Conservation (phyloP, 2,113 vertebrate species). For the Dasyornis broadbenti region DNA sequence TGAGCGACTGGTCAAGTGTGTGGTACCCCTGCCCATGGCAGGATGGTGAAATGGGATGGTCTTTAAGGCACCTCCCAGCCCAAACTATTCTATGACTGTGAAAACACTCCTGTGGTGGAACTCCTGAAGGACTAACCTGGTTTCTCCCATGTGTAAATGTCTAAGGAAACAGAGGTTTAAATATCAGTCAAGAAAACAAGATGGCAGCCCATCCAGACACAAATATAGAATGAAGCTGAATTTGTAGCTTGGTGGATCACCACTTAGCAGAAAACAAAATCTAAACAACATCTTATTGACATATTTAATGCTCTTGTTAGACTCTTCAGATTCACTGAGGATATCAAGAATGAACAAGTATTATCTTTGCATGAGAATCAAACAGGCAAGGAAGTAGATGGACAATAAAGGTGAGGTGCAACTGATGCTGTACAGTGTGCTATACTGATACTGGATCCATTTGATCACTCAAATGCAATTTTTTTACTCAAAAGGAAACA, state of each 20-base stretch:
- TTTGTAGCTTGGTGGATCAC: neutral
- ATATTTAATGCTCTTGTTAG: neutral
- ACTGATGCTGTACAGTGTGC: neutral
- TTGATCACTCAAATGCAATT: neutral
- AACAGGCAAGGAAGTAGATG: neutral
- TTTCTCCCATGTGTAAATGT: neutral
- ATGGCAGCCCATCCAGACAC: neutral
- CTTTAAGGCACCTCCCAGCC: neutral
- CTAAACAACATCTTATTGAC: neutral
- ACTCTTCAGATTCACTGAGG: neutral
- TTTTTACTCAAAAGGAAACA: neutral
- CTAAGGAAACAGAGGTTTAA: neutral
- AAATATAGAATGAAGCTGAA: neutral
- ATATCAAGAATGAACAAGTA: neutral
- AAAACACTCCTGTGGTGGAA: neutral
- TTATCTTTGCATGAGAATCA: neutral
- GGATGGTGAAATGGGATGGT: neutral
- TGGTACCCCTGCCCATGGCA: neutral
- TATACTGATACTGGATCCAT: neutral
- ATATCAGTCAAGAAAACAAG: neutral
- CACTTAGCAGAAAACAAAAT: neutral
- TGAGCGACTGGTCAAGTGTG: rapidly evolving
- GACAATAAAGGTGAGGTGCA: neutral
- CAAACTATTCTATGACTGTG: neutral
- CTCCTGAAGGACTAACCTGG: neutral